Evolutionary conservation across 1,140 invertebrate species (phyloP), one percentile per base, ranked within the genome.

Genomic region (Macrostomum lignano): DNA sequence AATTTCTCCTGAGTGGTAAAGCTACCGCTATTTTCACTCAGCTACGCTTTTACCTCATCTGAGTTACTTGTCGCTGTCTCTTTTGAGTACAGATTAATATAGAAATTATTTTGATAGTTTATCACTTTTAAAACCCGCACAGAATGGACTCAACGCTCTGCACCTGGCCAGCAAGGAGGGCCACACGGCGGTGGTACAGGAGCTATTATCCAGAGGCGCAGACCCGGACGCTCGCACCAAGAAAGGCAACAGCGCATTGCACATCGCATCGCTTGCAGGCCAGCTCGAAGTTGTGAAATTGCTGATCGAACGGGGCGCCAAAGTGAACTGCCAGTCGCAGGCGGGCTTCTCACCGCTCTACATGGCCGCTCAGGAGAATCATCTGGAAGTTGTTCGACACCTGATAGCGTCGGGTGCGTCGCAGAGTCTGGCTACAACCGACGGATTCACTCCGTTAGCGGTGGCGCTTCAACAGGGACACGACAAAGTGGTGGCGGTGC

Each of bases 121-220:
- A n/a, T n/a, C n/a, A n/a, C n/a, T n/a, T n/a, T n/a, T n/a, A n/a
- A n/a, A n/a, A n/a, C n/a, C n/a, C n/a, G n/a, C n/a, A n/a, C 42
- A 55, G 23, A 93, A 93, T 51, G 84, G 84, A 13, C 91, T 91
- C 53, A 91, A 81, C 3, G 81, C 82, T 0, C 58, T 93, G 21
- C 79, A 86, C 47, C 91, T 93, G 47, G 82, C 82, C 11, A 91
- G 81, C 60, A 93, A 91, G 61, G 88, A 96, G 66, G 88, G 88
- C 2, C 86, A 96, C 55, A 69, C 81, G 30, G 70, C 78, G 44
- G 78, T 98, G 39, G 88, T 96, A 2, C 68, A 70, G 13, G 84
- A 93, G 56, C 64, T 98, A 21, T 64, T 98, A 15, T 73, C 76
- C 42, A 65, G 84, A 42, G 81, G 81, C 30, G 86, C 86, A n/a